A percentile compares a stretch with the other conserved stretches of the same genome.
Evolutionary conservation across 1,140 invertebrate species (phyloP).

Genomic region (Triops cancriformis): DNA sequence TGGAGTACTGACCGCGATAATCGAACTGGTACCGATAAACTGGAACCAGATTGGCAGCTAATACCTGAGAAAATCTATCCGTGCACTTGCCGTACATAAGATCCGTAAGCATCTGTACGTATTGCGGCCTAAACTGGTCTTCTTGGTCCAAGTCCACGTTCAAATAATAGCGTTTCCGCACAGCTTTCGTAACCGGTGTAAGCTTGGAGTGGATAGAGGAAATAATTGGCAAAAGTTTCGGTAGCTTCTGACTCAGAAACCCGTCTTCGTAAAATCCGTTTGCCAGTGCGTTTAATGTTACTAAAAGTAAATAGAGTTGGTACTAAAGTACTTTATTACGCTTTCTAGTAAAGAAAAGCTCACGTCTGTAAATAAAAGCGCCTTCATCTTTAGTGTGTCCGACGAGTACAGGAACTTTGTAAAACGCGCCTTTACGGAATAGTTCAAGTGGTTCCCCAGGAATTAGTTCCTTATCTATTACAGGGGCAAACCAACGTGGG

Average conservation of each 20-base stretch:
- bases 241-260: conserved; percentile 35
- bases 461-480: conserved; percentile 34
- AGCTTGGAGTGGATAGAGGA: conserved; percentile 35
- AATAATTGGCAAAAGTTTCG: conserved; percentile 34
- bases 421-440: conserved; percentile 34
- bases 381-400: conserved; percentile 39
- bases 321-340: neutral
- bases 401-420: conserved; percentile 39
- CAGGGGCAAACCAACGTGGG: conserved; percentile 36
- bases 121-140: conserved; percentile 35
- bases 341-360: conserved; percentile 25
- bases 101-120: conserved; percentile 36
- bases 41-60: conserved; percentile 33
- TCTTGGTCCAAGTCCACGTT: conserved; percentile 36
- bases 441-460: conserved; percentile 34
- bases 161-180: conserved; percentile 35
- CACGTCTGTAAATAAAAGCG: conserved; percentile 43
- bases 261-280: conserved; percentile 36
- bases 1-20: conserved; percentile 38
- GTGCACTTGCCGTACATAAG: conserved; percentile 35
- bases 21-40: conserved; percentile 38
- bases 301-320: conserved; percentile 28
- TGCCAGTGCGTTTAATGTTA: conserved; percentile 36
- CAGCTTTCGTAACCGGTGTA: conserved; percentile 34
- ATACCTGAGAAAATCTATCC: conserved; percentile 31